Conservation (phyloP, 1,140 invertebrate genomes). For the Drosophila azteca region DNA sequence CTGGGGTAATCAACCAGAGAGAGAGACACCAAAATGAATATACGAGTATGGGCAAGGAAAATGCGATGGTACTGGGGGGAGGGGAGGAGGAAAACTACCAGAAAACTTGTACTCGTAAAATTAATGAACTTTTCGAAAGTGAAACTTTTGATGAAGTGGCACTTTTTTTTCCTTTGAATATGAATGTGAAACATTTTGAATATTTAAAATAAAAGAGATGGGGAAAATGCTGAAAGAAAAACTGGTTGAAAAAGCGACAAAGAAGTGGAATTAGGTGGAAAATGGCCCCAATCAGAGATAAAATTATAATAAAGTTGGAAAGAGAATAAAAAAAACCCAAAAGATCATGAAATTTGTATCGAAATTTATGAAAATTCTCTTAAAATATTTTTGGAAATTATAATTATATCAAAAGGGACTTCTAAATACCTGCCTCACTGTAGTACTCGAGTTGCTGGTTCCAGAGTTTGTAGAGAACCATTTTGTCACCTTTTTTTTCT, state of each 20-base stretch:
- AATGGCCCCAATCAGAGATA: too few relatives aligned
- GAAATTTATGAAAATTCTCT: too few relatives aligned
- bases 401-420: too few relatives aligned
- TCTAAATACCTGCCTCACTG: too few relatives aligned
- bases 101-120: constrained; percentile 67
- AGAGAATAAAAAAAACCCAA: too few relatives aligned
- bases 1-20: constrained; percentile 40
- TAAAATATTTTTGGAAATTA: too few relatives aligned
- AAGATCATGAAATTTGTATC: too few relatives aligned
- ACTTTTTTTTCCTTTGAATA: constrained; percentile 31
- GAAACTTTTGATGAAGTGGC: constrained; percentile 55
- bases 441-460: too few relatives aligned
- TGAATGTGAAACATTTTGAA: constrained; percentile 34
- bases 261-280: too few relatives aligned
- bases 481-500: constrained; percentile 1
- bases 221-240: constrained; percentile 24
- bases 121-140: constrained; percentile 74
- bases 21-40: constrained; percentile 19
- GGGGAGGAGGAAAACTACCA: constrained; percentile 3
- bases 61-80: constrained; percentile 13
- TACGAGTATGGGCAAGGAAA: constrained; percentile 41
- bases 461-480: too few relatives aligned
- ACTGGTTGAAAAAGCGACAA: neutral
- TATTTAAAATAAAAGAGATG: constrained; percentile 31
- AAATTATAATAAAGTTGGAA: too few relatives aligned